A percentile compares a stretch with the other conserved stretches of the same genome.
Evolutionary conservation across 2,888 invertebrate species (phyloP).

Genomic region (Ectropis crepuscularia): DNA sequence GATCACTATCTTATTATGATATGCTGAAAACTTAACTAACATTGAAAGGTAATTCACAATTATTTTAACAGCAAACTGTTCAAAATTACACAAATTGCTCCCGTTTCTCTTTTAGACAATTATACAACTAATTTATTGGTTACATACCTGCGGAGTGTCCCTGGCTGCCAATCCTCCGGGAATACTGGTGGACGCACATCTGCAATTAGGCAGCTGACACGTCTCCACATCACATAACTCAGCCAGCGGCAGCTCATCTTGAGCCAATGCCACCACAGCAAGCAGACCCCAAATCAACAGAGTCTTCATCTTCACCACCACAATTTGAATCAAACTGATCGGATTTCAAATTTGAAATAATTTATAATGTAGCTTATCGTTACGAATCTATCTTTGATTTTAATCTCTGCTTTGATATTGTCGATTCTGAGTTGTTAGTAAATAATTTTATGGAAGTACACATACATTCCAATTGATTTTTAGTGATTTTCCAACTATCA

Average conservation of each 20-base stretch:
- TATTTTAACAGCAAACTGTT: no score
- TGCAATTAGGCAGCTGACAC: conserved; percentile 82
- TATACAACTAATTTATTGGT: no score
- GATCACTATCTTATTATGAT: no score
- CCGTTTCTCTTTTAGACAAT: no score
- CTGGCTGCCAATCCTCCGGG: conserved; percentile 72
- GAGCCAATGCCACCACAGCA: conserved; percentile 23
- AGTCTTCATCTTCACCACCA: conserved; percentile 9
- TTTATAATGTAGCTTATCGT: conserved; percentile 9
- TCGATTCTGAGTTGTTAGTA: not conserved
- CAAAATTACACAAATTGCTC: no score
- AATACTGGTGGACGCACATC: conserved; percentile 76
- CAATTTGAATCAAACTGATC: conserved; percentile 3
- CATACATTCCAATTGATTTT: no score
- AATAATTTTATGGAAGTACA: not conserved
- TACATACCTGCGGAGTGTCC: conserved; percentile 81
- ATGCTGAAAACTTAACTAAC: no score
- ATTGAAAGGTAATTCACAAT: no score
- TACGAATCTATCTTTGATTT: not conserved
- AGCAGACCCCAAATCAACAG: conserved; percentile 20
- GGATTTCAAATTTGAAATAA: not conserved
- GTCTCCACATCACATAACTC: conserved; percentile 60
- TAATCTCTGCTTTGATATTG: conserved; percentile 6
- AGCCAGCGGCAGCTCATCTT: conserved; percentile 51
- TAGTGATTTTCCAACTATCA: no score